Evolutionary conservation across 1,140 invertebrate genomes (phyloP), one percentile per base, ranked within the genome.

Genomic region (Nymphalis io): DNA sequence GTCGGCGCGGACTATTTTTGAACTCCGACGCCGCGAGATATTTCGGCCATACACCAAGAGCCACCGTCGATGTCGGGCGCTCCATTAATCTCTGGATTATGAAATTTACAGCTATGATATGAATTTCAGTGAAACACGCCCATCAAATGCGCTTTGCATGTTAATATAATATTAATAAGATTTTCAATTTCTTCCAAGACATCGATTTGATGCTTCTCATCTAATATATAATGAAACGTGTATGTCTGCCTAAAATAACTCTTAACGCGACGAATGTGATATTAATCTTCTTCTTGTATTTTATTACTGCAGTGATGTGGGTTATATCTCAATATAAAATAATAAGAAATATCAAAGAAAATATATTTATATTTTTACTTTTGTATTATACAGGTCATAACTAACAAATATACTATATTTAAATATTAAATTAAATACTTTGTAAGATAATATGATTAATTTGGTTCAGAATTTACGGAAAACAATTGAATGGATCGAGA

Each of bases 1-100:
- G 70, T 79, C 72, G 73, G 60, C 73, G 78, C 80, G 78, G 72
- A 87, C 85, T 90, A 90, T 89, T 90, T 89, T 87, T 85, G 86
- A 79, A 81, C 79, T 53, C 46, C 74, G 76, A 63, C 75, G 75
- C 61, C 75, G 71, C 74, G 77, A 70, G 70, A 65, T 82, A 84
- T 86, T 83, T 82, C 78, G 78, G 79, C 76, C 76, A 76, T 79
- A 74, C 58, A 53, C 62, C 60, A 74, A 68, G 74, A 70, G 78
- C 55, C 23, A 65, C 51, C 72, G 72, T 38, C 68, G 60, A 57
- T 63, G 57, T 63, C 72, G 78, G 73, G 46, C 66, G 79, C 55
- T 59, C 27, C 67, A 46, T 58, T 68, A 64, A 66, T 70, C 27
- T 66, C 60, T 15, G 55, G 44, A 62, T 60, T 59, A 60, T 20